These are phyloP conservation scores for Biston betularia DNA, from an alignment of 2,888 invertebrate species.

Conservation along the genomic window DNA sequence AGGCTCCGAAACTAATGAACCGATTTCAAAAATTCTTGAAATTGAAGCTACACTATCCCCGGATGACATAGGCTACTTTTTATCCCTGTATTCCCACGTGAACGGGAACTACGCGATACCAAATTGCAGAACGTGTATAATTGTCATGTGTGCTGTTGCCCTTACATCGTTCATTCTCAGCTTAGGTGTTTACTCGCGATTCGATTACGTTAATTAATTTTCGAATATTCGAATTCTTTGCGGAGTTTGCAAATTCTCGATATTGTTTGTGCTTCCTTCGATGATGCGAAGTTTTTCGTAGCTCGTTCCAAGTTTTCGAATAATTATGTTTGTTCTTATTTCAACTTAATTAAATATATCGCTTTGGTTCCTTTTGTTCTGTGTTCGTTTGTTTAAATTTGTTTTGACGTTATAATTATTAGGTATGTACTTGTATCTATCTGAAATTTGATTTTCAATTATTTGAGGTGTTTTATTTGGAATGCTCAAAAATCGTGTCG, in stretches of 20 bases:
- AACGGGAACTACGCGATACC: no score
- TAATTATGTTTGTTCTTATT: slow-evolving; percentile 39
- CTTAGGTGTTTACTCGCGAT: slow-evolving; percentile 48
- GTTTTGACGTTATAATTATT: background rate
- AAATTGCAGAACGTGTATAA: background rate
- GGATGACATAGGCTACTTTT: no score
- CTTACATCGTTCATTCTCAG: slow-evolving; percentile 35
- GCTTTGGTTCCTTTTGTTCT: background rate
- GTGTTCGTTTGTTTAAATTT: background rate
- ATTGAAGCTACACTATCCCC: no score
- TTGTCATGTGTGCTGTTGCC: background rate
- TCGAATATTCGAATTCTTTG: slow-evolving; percentile 55
- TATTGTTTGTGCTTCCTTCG: slow-evolving; percentile 44
- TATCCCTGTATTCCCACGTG: no score
- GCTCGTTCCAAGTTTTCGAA: slow-evolving; percentile 38
- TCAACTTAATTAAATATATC: slow-evolving; percentile 31
- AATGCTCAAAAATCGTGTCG: background rate
- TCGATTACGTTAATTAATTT: slow-evolving; percentile 60
- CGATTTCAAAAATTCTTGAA: no score
- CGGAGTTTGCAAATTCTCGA: slow-evolving; percentile 53
- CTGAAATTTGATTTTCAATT: background rate
- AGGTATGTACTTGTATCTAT: no score
- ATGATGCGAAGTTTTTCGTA: slow-evolving; percentile 37
- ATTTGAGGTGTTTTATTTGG: background rate
- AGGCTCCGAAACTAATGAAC: no score